Conservation (phyloP, 2,113 vertebrate genomes). For the Microcebus lehilahytsara region DNA sequence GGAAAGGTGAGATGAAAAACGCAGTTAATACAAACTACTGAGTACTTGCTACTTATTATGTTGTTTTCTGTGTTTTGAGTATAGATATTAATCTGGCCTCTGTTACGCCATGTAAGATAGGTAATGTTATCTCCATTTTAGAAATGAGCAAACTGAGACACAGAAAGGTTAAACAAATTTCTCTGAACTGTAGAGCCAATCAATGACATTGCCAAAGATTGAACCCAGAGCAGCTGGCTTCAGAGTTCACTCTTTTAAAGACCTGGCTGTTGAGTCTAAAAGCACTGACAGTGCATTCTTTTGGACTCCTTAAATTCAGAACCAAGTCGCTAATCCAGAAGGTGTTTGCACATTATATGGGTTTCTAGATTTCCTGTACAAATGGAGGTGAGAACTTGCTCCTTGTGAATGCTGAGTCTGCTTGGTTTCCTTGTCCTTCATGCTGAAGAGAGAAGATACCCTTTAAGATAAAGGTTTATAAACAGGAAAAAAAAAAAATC, state of each 20-base stretch:
- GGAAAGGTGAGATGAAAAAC: background rate
- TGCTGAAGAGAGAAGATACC: background rate
- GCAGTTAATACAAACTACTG: background rate
- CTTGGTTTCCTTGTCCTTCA: background rate
- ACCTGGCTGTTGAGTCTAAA: background rate
- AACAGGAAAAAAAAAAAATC: background rate
- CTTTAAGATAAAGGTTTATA: background rate
- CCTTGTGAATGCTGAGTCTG: background rate
- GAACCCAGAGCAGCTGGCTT: fast-evolving
- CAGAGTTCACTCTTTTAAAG: background rate
- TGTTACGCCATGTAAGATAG: background rate
- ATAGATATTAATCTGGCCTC: background rate
- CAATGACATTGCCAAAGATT: background rate
- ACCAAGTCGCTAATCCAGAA: background rate
- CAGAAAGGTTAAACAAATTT: background rate
- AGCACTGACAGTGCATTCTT: background rate
- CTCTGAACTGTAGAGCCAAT: background rate
- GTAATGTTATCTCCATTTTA: background rate
- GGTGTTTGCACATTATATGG: background rate
- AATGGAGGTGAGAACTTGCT: background rate
- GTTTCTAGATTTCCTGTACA: background rate
- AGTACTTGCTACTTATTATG: background rate
- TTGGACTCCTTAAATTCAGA: background rate
- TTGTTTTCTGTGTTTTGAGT: background rate
- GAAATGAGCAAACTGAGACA: background rate